phyloP scores from a whole-genome alignment of 2,888 invertebrate genomes.

The Drosophila mimica region DNA sequence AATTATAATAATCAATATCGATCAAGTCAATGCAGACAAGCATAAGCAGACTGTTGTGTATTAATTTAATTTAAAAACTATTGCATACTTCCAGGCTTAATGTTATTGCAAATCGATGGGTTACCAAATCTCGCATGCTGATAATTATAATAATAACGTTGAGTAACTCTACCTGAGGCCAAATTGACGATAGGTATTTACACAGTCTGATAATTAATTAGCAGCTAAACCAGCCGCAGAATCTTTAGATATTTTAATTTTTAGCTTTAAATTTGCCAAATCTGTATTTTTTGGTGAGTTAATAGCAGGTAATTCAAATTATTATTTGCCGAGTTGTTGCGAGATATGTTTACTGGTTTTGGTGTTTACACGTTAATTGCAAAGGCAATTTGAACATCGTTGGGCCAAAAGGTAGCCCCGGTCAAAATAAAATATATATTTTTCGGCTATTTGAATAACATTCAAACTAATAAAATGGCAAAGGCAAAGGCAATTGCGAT shows the following conservation, averaged over 20 bases:
- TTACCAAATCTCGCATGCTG: not conserved
- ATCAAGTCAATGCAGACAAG: not conserved
- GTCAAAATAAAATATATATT: no score
- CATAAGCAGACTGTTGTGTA: not conserved
- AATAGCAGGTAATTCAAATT: not conserved
- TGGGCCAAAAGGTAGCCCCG: no score
- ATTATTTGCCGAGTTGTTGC: not conserved
- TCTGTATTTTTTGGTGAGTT: not conserved
- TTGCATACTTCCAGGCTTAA: slow-evolving; percentile 13
- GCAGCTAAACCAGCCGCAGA: not conserved
- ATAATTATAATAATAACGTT: no score
- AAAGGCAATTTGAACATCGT: no score
- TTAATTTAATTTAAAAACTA: not conserved
- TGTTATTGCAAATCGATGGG: not conserved
- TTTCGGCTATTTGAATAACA: no score
- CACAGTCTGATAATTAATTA: not conserved
- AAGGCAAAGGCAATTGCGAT: accelerated
- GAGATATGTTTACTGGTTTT: not conserved
- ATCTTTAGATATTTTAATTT: not conserved
- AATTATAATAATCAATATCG: not conserved
- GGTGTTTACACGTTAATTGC: not conserved
- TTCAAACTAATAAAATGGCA: not conserved
- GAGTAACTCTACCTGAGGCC: not conserved
- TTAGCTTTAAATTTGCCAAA: not conserved
- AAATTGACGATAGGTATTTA: not conserved